A percentile compares a stretch with the other conserved stretches of the same genome.
These are phyloP conservation scores for Mallotus villosus DNA, from an alignment of 2,797 vertebrate species.

Conservation along the genomic window DNA sequence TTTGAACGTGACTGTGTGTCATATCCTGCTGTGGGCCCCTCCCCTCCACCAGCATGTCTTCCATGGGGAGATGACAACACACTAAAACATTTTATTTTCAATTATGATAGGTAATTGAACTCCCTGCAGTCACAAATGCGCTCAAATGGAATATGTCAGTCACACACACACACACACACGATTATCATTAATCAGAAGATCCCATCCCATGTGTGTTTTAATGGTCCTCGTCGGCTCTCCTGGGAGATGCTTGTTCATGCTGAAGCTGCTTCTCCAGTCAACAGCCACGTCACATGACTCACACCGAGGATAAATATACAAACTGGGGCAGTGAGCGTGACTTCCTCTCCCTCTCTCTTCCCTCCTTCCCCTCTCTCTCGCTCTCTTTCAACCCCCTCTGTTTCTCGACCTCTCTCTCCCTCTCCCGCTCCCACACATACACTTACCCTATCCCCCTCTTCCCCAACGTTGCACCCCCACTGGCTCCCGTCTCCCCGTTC, in stretches of 20 bases:
- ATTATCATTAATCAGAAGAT: background rate
- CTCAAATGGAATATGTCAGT: slow-evolving; percentile 1
- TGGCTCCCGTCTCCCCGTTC: background rate
- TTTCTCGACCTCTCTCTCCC: slow-evolving; percentile 6
- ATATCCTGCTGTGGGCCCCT: too few species aligned
- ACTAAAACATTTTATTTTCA: too few species aligned
- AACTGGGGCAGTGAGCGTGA: background rate
- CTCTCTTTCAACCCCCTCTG: background rate
- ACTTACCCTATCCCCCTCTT: background rate
- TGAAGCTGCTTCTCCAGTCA: background rate
- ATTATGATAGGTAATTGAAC: too few species aligned
- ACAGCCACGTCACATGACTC: background rate
- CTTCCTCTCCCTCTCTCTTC: background rate
- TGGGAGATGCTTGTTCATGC: background rate
- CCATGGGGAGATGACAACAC: too few species aligned
- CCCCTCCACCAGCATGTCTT: too few species aligned
- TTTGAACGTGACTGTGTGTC: too few species aligned
- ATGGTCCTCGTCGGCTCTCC: background rate
- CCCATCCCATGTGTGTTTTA: background rate
- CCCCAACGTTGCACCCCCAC: background rate
- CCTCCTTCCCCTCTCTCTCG: background rate
- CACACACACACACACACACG: background rate
- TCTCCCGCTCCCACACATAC: background rate
- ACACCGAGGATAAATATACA: background rate
- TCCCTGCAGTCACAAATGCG: background rate